Base-by-base conservation (phyloP, 2,113 vertebrate species). In the Pelvicachromis taeniatus region DNA sequence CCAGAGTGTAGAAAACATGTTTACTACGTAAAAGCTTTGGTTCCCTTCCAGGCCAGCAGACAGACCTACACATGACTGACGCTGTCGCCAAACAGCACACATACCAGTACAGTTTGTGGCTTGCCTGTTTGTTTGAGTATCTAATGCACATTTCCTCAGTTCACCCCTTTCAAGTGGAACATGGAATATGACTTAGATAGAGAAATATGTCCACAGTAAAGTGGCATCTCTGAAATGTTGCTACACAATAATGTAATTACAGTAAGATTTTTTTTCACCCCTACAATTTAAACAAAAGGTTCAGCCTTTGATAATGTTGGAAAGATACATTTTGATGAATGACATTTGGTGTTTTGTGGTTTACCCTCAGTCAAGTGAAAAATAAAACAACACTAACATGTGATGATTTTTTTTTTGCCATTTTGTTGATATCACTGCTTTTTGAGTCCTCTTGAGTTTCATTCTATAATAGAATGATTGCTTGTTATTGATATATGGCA, bases 31-130 rank as follows among this genome's bases (percentile, higher is more conserved):
- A 89, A 91, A 90, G 84, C 16, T 4, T 52, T 77, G 75, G 58
- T 89, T 75, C 19, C 19, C 26, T 40, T 90, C 86, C 84, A 91
- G 85, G 52, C 78, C 84, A 42, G 86, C 85, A 91, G 81, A 91
- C 86, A 84, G 82, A 92, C 83, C 78, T 78, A 88, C 83, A 92
- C 87, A 87, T 35, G 84, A 83, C 40, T 50, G 93, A 90, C 91
- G 95, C 94, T 95, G 96, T 94, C 96, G 95, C 93, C 94, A 95
- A 97, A 96, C 93, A 96, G 88, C 94, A 96, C 96, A 95, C 94
- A 94, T 96, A 95, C 94, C 94, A 94, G 94, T 4, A 82, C 89
- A 87, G 91, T 95, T 92, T 96, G 95, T 92, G 96, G 96, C 91
- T 89, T 7, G 87, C 48, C 80, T 94, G 93, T 95, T 95, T 96